Percentiles rank a stretch among this genome's conserved stretches.
Conservation (phyloP, 2,113 vertebrate genomes). For the Mastomys coucha region DNA sequence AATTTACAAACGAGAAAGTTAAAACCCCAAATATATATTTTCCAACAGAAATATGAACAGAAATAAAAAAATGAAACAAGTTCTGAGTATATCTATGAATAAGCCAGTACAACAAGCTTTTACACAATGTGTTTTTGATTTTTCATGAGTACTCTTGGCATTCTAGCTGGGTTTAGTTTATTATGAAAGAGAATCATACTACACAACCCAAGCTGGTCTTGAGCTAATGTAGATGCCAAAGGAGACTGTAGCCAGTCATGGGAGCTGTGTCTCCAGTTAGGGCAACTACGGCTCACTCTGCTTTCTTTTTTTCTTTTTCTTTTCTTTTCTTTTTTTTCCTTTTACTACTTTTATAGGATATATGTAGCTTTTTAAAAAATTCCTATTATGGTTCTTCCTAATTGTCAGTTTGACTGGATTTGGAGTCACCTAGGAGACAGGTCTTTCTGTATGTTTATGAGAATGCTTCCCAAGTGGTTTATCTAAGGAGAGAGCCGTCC, state of each 20-base stretch:
- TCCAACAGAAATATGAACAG: background rate
- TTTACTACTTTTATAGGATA: constrained; percentile 41
- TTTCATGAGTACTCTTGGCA: background rate
- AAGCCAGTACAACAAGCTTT: background rate
- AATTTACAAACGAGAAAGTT: background rate
- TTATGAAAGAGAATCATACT: background rate
- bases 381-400: too few species aligned
- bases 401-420: background rate
- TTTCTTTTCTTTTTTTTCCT: background rate
- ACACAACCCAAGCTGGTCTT: background rate
- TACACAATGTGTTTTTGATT: background rate
- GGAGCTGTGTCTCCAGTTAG: background rate
- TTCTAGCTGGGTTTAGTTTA: background rate
- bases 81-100: background rate
- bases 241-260: background rate
- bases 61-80: background rate
- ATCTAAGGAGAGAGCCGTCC: background rate
- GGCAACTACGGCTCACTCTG: background rate
- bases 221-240: background rate
- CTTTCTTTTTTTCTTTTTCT: background rate
- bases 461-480: background rate
- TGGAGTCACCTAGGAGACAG: background rate
- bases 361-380: background rate
- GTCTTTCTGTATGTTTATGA: background rate
- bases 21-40: background rate